These are phyloP conservation scores for Notospermus geniculatus DNA, from an alignment of 1,140 invertebrate species.

Conservation along the genomic window DNA sequence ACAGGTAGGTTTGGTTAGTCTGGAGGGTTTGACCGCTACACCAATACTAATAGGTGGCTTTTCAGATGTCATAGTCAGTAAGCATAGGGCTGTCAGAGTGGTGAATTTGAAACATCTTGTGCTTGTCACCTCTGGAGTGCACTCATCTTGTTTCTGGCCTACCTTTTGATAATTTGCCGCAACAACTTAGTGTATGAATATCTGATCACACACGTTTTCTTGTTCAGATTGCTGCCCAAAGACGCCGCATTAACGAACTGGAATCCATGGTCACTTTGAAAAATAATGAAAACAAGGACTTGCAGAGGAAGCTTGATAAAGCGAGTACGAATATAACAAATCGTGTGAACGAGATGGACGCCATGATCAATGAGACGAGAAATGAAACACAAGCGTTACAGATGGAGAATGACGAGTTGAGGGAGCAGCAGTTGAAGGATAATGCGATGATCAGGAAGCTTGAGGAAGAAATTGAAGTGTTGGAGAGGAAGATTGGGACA, in stretches of 20 bases:
- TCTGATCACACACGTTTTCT: too few species aligned
- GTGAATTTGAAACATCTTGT: too few species aligned
- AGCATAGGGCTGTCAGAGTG: too few species aligned
- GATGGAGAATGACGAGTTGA: slow-evolving; percentile 44
- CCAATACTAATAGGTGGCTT: too few species aligned
- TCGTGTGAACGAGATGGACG: slow-evolving; percentile 42
- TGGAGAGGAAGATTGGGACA: slow-evolving; percentile 29
- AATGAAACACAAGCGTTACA: slow-evolving; percentile 40
- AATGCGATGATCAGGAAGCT: slow-evolving; percentile 25
- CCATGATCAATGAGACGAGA: slow-evolving; percentile 43
- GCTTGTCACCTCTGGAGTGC: too few species aligned
- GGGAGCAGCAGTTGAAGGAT: slow-evolving; percentile 36
- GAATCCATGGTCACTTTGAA: slow-evolving; percentile 42
- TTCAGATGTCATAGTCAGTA: too few species aligned
- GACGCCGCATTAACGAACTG: slow-evolving; percentile 38
- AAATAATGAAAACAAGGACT: slow-evolving; percentile 42
- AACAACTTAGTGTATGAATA: too few species aligned
- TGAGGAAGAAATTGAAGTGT: slow-evolving; percentile 29
- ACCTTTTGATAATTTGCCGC: too few species aligned
- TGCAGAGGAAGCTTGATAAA: slow-evolving; percentile 42
- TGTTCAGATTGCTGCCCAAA: slow-evolving; percentile 20
- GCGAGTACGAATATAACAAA: slow-evolving; percentile 38
- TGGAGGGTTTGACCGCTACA: too few species aligned
- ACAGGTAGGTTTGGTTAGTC: too few species aligned
- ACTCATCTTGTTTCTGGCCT: too few species aligned